phyloP scores from a whole-genome alignment of 2,113 vertebrate genomes.

The Malaclemys terrapin region DNA sequence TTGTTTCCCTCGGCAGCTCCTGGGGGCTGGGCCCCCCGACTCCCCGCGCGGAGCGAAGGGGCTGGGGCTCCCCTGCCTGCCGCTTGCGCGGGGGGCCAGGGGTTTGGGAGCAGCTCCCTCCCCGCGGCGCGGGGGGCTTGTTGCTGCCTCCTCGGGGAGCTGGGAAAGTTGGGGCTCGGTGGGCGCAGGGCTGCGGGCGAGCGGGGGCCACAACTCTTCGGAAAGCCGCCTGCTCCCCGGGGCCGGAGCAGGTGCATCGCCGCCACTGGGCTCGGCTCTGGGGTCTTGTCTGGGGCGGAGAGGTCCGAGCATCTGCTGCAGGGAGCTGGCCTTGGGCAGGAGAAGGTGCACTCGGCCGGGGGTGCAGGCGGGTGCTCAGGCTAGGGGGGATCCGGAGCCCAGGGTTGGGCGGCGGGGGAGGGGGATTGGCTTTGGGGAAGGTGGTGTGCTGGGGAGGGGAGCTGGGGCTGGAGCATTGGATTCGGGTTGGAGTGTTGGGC shows the following conservation, averaged over 20 bases:
- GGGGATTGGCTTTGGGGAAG: not conserved
- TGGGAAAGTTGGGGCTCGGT: conserved; percentile 26
- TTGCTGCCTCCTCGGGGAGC: conserved; percentile 48
- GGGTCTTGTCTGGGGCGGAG: not conserved
- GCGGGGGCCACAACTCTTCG: not conserved
- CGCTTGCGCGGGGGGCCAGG: accelerated
- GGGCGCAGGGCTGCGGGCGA: not conserved
- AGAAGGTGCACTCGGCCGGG: not conserved
- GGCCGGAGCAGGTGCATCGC: not conserved
- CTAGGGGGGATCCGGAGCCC: not conserved
- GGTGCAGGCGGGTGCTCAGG: not conserved
- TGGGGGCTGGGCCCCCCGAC: not conserved
- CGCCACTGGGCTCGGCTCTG: not conserved
- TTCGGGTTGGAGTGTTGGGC: not conserved
- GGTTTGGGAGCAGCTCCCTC: not conserved
- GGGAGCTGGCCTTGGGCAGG: not conserved
- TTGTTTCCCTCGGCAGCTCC: not conserved
- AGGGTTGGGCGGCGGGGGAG: not conserved
- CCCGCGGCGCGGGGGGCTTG: not conserved
- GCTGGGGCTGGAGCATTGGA: not conserved
- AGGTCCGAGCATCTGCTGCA: not conserved
- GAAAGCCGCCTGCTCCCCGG: too few relatives aligned
- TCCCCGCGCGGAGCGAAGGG: not conserved
- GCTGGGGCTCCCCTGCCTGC: not conserved
- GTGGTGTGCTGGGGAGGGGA: not conserved